These are phyloP conservation scores for Asteroscopus sphinx DNA, from an alignment of 2,888 invertebrate species.

Conservation along the genomic window DNA sequence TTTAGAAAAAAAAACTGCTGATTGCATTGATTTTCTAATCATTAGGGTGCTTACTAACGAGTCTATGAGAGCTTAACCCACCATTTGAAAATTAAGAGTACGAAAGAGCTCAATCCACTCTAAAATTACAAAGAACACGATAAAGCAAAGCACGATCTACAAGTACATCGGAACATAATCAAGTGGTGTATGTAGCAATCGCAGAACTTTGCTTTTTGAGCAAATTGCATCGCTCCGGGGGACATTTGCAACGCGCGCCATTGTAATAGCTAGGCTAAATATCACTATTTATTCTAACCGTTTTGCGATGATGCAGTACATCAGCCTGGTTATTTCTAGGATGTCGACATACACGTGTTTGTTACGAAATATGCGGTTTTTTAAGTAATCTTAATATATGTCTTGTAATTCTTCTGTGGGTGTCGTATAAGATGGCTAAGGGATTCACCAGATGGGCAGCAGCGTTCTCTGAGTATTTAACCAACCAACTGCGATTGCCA, in stretches of 20 bases:
- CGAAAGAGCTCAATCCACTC: conserved; percentile 7
- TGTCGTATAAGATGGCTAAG: too few species aligned
- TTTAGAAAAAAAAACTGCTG: too few species aligned
- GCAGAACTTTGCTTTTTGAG: conserved; percentile 53
- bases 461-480: too few species aligned
- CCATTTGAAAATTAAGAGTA: too few species aligned
- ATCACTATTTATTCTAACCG: conserved; percentile 48
- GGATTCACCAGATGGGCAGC: too few species aligned
- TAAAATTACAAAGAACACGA: conserved; percentile 24
- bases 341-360: conserved; percentile 22
- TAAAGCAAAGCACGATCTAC: conserved; percentile 32
- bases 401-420: too few species aligned
- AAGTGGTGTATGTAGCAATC: conserved; percentile 38
- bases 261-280: conserved; percentile 54
- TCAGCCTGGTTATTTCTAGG: neutral
- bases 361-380: neutral
- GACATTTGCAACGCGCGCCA: conserved; percentile 34
- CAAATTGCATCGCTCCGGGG: conserved; percentile 59
- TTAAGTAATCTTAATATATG: too few species aligned
- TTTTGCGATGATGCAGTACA: conserved; percentile 34
- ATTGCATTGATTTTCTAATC: too few species aligned
- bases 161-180: conserved; percentile 38
- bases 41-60: too few species aligned
- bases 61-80: too few species aligned
- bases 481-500: too few species aligned